phyloP scores from a whole-genome alignment of 2,113 vertebrate genomes.

The Nettapus auritus region DNA sequence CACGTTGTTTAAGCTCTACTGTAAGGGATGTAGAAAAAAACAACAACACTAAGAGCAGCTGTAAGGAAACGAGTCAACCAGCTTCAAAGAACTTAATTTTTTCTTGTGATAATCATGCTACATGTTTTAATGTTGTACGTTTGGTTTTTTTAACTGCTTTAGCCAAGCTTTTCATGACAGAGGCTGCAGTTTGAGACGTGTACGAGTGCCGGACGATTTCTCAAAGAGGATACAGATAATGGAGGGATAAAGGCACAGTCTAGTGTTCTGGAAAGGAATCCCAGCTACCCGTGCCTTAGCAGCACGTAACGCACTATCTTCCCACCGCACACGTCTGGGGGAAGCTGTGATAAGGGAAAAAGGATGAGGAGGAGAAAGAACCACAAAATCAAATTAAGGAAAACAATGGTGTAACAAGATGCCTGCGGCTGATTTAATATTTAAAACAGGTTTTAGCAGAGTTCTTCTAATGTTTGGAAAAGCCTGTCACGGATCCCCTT shows the following conservation, averaged over 20 bases:
- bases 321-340: neutral
- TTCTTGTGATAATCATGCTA: neutral
- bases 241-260: neutral
- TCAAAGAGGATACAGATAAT: neutral
- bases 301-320: neutral
- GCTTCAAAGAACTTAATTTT: neutral
- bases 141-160: neutral
- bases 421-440: neutral
- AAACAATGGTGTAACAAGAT: neutral
- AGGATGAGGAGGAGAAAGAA: neutral
- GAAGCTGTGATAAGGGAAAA: neutral
- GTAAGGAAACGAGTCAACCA: neutral
- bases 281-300: neutral
- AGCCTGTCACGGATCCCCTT: rapidly evolving
- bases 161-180: neutral
- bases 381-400: neutral
- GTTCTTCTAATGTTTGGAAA: neutral
- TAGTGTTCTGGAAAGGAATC: neutral
- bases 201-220: neutral
- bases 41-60: neutral
- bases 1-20: neutral
- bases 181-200: neutral
- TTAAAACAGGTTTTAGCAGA: neutral
- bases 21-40: neutral
- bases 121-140: neutral